A percentile compares a stretch with the other conserved stretches of the same genome.
These are phyloP conservation scores for Chionomys nivalis DNA, from an alignment of 2,113 vertebrate species.

Conservation along the genomic window DNA sequence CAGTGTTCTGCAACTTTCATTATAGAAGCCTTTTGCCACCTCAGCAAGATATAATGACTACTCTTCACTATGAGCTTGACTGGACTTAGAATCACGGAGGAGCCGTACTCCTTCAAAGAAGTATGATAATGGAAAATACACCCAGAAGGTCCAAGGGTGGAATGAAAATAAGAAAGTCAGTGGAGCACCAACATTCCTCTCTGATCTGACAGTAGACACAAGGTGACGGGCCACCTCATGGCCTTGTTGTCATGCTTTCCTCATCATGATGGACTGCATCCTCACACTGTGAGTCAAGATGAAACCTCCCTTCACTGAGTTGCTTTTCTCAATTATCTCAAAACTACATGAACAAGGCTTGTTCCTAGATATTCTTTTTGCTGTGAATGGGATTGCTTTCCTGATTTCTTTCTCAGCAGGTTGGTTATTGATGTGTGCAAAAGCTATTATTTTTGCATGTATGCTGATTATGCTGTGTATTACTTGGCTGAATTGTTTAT, in stretches of 20 bases:
- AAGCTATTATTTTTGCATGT: neutral
- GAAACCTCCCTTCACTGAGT: neutral
- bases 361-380: neutral
- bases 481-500: neutral
- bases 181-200: neutral
- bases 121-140: neutral
- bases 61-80: neutral
- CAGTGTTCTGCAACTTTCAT: neutral
- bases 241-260: neutral
- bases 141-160: neutral
- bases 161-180: neutral
- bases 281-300: neutral
- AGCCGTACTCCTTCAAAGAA: neutral
- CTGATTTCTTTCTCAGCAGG: neutral
- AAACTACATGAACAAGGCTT: neutral
- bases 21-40: neutral
- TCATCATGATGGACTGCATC: neutral
- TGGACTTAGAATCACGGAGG: neutral
- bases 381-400: neutral
- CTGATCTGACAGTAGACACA: neutral
- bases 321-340: neutral
- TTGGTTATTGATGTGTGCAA: neutral
- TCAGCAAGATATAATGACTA: neutral
- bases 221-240: neutral
- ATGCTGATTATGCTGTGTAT: neutral